These are phyloP conservation scores for Urocitellus parryii DNA, from an alignment of 2,113 vertebrate genomes.

Conservation along the genomic window DNA sequence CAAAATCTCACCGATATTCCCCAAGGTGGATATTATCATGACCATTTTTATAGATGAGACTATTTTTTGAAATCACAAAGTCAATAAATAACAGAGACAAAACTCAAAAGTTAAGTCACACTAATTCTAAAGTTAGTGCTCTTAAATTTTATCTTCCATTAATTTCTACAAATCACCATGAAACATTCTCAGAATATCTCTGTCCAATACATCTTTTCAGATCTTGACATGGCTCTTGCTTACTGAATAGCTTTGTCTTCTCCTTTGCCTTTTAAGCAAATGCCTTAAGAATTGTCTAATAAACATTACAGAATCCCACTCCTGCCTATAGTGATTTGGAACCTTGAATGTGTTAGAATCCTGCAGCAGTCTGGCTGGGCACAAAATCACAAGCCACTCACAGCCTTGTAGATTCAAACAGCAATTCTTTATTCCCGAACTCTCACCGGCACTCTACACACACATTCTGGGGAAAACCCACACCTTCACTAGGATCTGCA, in stretches of 20 bases:
- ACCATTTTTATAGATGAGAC: background rate
- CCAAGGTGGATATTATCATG: background rate
- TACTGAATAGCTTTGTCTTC: background rate
- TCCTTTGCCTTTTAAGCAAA: conserved; percentile 12
- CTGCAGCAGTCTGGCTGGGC: too few relatives aligned
- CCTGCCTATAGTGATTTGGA: background rate
- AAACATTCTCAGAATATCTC: conserved; percentile 6
- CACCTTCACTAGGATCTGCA: too few relatives aligned
- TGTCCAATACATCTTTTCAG: conserved; percentile 44
- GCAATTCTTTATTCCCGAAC: too few relatives aligned
- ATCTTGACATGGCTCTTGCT: conserved; percentile 18
- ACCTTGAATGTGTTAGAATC: background rate
- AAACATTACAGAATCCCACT: background rate
- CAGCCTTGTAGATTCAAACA: too few relatives aligned
- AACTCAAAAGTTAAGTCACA: conserved; percentile 9
- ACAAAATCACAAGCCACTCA: too few relatives aligned
- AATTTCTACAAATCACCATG: conserved; percentile 12
- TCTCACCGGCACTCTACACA: too few relatives aligned
- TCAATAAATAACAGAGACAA: background rate
- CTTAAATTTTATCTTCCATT: background rate
- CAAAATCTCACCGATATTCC: background rate
- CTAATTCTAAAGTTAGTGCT: background rate
- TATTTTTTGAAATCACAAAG: background rate
- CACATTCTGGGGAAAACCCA: too few relatives aligned
- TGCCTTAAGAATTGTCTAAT: background rate